Conservation (phyloP, 1,140 invertebrate species). For the Drosophila biarmipes region DNA sequence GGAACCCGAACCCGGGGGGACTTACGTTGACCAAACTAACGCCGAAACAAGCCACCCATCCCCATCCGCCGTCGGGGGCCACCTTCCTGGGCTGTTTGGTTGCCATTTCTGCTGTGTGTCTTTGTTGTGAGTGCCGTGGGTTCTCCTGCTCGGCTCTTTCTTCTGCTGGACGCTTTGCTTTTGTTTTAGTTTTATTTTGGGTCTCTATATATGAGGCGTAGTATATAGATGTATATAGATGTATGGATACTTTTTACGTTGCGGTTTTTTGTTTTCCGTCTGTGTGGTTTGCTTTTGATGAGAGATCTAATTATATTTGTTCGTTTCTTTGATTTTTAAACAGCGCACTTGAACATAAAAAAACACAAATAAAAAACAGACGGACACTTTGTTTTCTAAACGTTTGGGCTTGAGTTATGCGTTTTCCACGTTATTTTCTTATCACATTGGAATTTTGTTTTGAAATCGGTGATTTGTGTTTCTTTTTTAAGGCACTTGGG, state of each 20-base stretch:
- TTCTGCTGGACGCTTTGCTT: slow-evolving; percentile 27
- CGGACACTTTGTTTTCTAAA: slow-evolving; percentile 3
- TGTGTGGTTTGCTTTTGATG: slow-evolving; percentile 1
- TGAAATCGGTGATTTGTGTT: slow-evolving; percentile 13
- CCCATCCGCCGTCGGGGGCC: slow-evolving; percentile 88
- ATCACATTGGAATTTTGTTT: slow-evolving; percentile 7
- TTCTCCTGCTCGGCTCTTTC: slow-evolving; percentile 11
- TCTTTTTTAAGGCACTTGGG: slow-evolving; percentile 56
- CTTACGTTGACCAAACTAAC: slow-evolving; percentile 92
- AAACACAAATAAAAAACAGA: slow-evolving; percentile 2
- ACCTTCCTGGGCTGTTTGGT: slow-evolving; percentile 81
- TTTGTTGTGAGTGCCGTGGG: not conserved
- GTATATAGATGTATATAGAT: slow-evolving; percentile 55
- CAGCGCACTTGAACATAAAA: slow-evolving; percentile 22
- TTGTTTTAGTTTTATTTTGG: slow-evolving; percentile 14
- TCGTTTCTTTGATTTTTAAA: slow-evolving; percentile 10
- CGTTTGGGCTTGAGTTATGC: not conserved
- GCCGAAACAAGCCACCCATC: slow-evolving; percentile 92
- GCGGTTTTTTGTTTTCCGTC: slow-evolving; percentile 5
- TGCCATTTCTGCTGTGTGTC: slow-evolving; percentile 47
- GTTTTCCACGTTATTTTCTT: slow-evolving; percentile 1
- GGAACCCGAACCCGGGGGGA: slow-evolving; percentile 43
- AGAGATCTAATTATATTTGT: slow-evolving; percentile 24
- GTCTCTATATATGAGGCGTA: slow-evolving; percentile 45
- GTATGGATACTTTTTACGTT: slow-evolving; percentile 51